phyloP scores from a whole-genome alignment of 2,113 vertebrate species.

The Trogon melanurus region DNA sequence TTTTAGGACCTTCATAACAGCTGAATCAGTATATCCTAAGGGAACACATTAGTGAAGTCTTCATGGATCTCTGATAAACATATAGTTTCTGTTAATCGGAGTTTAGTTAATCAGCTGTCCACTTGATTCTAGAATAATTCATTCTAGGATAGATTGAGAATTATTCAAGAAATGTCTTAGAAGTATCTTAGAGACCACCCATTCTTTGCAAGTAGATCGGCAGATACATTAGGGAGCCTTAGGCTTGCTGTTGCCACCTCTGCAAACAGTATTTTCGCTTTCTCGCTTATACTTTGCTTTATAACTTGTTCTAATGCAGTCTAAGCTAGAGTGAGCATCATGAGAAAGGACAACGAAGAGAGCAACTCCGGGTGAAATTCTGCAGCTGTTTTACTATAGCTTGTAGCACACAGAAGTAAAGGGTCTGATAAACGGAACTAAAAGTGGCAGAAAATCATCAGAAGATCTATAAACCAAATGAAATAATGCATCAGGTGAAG shows the following conservation, averaged over 20 bases:
- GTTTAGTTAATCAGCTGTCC: background rate
- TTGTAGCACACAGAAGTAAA: background rate
- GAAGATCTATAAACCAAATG: background rate
- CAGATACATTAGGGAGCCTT: background rate
- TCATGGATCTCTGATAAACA: background rate
- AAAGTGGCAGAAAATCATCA: background rate
- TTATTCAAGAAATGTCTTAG: background rate
- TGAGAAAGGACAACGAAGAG: background rate
- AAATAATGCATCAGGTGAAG: background rate
- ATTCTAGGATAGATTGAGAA: background rate
- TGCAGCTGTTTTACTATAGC: background rate
- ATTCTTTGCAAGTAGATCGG: background rate
- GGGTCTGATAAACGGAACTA: background rate
- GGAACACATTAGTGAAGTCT: background rate
- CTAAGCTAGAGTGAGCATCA: background rate
- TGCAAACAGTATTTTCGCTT: background rate
- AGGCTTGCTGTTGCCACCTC: background rate
- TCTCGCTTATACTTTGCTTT: background rate
- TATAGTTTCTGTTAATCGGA: background rate
- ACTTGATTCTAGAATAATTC: background rate
- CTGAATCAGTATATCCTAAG: background rate
- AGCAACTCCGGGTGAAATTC: background rate
- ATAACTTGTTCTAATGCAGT: background rate
- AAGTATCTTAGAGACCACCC: background rate
- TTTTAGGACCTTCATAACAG: background rate